These are phyloP conservation scores for Strigamia transsilvanica DNA, from an alignment of 2,888 invertebrate species.

Conservation along the genomic window DNA sequence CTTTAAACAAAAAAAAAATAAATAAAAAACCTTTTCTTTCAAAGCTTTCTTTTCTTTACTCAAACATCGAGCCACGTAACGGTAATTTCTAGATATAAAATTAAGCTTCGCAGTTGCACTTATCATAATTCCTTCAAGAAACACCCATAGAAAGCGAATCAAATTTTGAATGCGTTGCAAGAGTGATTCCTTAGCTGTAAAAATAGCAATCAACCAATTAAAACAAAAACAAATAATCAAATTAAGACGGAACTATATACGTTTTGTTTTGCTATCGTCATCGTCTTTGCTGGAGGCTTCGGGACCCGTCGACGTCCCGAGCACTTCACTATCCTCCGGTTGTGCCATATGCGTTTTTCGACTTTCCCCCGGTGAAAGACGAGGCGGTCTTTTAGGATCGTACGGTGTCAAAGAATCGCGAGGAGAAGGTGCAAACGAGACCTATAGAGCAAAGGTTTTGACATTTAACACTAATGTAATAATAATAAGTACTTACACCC, in stretches of 20 bases:
- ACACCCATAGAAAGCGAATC: conserved; percentile 73
- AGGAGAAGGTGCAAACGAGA: conserved; percentile 52
- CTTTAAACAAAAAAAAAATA: too few species aligned
- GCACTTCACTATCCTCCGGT: conserved; percentile 27
- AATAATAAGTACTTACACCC: conserved; percentile 26
- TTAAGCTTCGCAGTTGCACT: conserved; percentile 84
- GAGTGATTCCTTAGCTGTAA: conserved; percentile 53
- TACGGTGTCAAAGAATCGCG: conserved; percentile 56
- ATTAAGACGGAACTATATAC: background rate
- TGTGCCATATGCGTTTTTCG: conserved; percentile 9
- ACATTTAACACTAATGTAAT: background rate
- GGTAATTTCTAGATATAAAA: conserved; percentile 88
- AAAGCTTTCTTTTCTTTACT: conserved; percentile 86
- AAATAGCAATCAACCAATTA: background rate
- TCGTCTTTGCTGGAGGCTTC: conserved; percentile 30
- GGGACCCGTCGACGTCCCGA: conserved; percentile 9
- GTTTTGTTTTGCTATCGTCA: background rate
- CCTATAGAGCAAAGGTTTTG: background rate
- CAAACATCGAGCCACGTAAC: conserved; percentile 90
- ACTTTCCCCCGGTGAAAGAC: conserved; percentile 55
- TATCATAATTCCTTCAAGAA: conserved; percentile 80
- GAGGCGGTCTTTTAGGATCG: conserved; percentile 52
- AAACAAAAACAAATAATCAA: background rate
- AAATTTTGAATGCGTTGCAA: conserved; percentile 66
- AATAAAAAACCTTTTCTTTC: conserved; percentile 72